These are phyloP conservation scores for Operophtera brumata DNA, from an alignment of 2,888 invertebrate species.

Conservation along the genomic window DNA sequence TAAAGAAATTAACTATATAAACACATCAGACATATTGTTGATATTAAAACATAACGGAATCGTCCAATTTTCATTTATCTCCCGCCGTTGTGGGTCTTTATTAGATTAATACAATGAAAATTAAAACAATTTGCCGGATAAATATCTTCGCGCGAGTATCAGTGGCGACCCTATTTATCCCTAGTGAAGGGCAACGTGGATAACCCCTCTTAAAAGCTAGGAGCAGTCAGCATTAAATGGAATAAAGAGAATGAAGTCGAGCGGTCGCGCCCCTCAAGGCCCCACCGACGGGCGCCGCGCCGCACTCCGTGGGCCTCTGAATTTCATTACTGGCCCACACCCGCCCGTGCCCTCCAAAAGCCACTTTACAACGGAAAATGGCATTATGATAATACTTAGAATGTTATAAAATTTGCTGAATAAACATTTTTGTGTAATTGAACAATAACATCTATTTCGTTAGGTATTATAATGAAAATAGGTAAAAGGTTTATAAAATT, in stretches of 20 bases:
- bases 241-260: conserved; percentile 79
- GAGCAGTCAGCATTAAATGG: conserved; percentile 81
- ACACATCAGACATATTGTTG: conserved; percentile 56
- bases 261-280: conserved; percentile 59
- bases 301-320: conserved; percentile 61
- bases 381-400: conserved; percentile 78
- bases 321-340: conserved; percentile 73
- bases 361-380: conserved; percentile 79
- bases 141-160: conserved; percentile 78
- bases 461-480: conserved; percentile 32
- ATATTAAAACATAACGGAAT: conserved; percentile 67
- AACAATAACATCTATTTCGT: conserved; percentile 58
- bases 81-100: conserved; percentile 73
- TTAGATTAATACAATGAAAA: conserved; percentile 80
- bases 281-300: conserved; percentile 30
- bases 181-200: conserved; percentile 77
- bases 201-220: conserved; percentile 81
- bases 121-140: conserved; percentile 82
- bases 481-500: conserved; percentile 1
- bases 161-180: conserved; percentile 78
- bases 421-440: conserved; percentile 76
- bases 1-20: conserved; percentile 52
- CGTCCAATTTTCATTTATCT: conserved; percentile 69
- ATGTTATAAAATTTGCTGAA: conserved; percentile 76
- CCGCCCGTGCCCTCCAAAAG: conserved; percentile 62